Base-by-base conservation (phyloP, 2,113 vertebrate species). In the Columba livia region DNA sequence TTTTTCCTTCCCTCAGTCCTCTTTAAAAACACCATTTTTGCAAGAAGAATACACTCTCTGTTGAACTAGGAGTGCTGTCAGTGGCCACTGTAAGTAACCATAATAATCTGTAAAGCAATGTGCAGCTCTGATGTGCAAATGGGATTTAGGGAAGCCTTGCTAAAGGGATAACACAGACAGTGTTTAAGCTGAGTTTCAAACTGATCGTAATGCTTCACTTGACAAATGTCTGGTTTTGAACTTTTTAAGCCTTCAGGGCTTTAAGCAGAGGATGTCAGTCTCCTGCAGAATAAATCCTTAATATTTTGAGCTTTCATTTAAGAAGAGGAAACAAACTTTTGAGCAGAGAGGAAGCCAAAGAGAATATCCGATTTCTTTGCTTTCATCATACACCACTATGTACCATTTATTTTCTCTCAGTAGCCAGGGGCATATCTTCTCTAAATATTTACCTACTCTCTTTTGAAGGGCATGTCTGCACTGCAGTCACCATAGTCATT, bases 161-260 rank as follows among this genome's bases (percentile, higher is more conserved):
- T 88, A 83, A 88, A 0, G 0, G 88, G 56, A 87, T 93, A 94
- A 84, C 36, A 21, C 58, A 75, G 82, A 31, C 69, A 92, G 36
- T 0, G 0, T 94, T 93, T 92, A 94, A 92, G 86, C 31, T 42
- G 81, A 82, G 65, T 94, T 96, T 85, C 92, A 93, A 96, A 91
- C 78, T 61, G 80, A 92, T 92, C 14, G 5, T 54, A 93, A 90
- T 0, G 3, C 85, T 88, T 85, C 79, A 50, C 53, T 96, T 95
- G 86, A 94, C 86, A 92, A 96, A 95, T 94, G 90, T 96, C 88
- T 96, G 65, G 16, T 11, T 90, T 87, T 96, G 71, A 96, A 92
- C 78, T 71, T 96, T 87, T 81, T 71, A 92, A 95, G 92, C 60
- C 89, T 83, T 88, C 42, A 40, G 72, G 78, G 86, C 32, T 93